A percentile compares a stretch with the other conserved stretches of the same genome.
Evolutionary conservation across 2,113 vertebrate genomes (phyloP).

Genomic region (Pollachius pollachius): DNA sequence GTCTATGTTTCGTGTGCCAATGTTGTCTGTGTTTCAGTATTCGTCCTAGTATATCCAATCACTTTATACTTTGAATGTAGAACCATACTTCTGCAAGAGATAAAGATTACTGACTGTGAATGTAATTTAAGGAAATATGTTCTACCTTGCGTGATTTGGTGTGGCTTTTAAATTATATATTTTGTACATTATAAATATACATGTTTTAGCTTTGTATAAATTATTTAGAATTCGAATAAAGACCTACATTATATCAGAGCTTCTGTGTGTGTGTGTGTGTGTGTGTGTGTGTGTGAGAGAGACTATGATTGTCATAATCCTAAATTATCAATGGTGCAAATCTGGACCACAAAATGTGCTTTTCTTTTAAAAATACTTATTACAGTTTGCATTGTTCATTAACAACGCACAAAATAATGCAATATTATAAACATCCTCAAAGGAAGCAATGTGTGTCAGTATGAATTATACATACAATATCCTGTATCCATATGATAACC

Average conservation of each 20-base stretch:
- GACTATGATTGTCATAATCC: no score
- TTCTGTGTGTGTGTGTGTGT: no score
- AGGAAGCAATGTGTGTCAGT: no score
- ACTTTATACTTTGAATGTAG: constrained; percentile 46
- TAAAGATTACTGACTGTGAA: constrained; percentile 64
- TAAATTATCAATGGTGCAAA: no score
- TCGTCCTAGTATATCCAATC: constrained; percentile 28
- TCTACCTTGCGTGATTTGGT: constrained; percentile 43
- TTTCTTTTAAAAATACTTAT: no score
- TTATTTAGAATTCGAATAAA: constrained; percentile 66
- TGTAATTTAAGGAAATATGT: constrained; percentile 50
- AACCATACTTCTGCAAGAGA: constrained; percentile 19
- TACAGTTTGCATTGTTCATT: no score
- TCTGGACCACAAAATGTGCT: no score
- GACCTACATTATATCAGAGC: constrained; percentile 29
- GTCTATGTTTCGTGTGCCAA: constrained; percentile 22
- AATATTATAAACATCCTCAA: no score
- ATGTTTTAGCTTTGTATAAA: constrained; percentile 49
- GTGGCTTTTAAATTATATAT: constrained; percentile 42
- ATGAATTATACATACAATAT: no score
- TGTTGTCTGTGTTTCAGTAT: constrained; percentile 32
- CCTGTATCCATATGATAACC: no score
- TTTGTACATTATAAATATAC: constrained; percentile 62
- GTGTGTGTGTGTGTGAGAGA: no score
- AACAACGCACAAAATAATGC: no score